Evolutionary conservation across 2,113 vertebrate genomes (phyloP), one percentile per base, ranked within the genome.

Genomic region (Nibea albiflora): DNA sequence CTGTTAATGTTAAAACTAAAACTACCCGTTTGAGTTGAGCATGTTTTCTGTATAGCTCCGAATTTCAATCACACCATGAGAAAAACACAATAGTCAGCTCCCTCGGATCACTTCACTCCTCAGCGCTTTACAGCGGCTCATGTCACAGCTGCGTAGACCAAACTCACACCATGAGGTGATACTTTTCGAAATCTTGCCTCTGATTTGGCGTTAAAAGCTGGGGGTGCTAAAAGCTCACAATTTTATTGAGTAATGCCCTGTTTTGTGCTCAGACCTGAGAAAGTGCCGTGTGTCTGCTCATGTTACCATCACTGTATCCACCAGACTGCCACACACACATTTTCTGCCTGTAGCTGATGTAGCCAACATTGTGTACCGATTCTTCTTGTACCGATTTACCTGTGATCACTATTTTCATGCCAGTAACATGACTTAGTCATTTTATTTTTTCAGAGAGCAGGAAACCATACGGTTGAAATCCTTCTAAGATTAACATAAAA

Each of bases 131-230:
- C 50, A 62, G 52, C 39, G 39, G 50, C 50, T 56, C 62, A 26
- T 66, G 42, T 64, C 60, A 73, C 63, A 80, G 63, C 52, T 60
- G 4, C 35, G 46, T 26, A 12, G 47, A 73, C 66, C 78, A 81
- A 46, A n/a, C 15, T 62, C 66, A 56, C 72, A 68, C 73, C 66
- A 84, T 50, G 58, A 64, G 16, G 47, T 62, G 64, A 77, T n/a
- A 2, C 24, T 80, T 84, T 63, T 57, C 19, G 17, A 67, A 65
- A 47, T 47, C 8, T 4, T 42, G 31, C 54, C 16, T 50, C 53
- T 68, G 39, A 58, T 65, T 78, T 57, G 67, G 73, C 83, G 81
- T 74, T 86, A 84, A 92, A 90, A 90, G 70, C 78, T 15, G 19
- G 46, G 46, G 86, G 79, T 78, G 70, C 68, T 89, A 90, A 87